Evolutionary conservation across 92 coral and sea anemone species (phyloP).

Genomic region (Isaurus tuberculatus): DNA sequence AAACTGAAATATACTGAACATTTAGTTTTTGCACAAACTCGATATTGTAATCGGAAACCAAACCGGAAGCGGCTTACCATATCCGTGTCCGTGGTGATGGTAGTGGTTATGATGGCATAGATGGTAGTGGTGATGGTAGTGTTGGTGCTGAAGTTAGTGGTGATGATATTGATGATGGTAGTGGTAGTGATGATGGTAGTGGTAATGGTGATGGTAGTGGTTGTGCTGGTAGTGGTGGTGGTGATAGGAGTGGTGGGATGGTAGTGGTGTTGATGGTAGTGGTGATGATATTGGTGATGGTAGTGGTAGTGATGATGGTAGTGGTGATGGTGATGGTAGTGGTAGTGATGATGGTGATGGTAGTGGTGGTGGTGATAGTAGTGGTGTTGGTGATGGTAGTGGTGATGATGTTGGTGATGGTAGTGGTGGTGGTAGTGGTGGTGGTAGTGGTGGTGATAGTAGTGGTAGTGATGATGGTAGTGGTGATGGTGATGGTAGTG

Average conservation of each 20-base stretch:
- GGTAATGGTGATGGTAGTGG: not conserved
- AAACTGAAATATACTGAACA: too few relatives aligned
- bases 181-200: not conserved
- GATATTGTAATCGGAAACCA: too few relatives aligned
- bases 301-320: not conserved
- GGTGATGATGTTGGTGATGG: not conserved
- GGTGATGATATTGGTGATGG: not conserved
- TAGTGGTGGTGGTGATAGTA: not conserved
- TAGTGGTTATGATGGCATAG: not conserved
- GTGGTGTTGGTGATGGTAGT: not conserved
- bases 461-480: not conserved
- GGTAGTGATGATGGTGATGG: not conserved
- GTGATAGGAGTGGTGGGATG: not conserved
- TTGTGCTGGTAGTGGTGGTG: not conserved
- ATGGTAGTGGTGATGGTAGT: not conserved
- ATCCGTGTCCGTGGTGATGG: not conserved
- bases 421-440: not conserved
- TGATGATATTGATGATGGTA: not conserved
- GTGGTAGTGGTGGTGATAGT: not conserved
- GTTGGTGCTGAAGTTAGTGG: not conserved
- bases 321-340: not conserved
- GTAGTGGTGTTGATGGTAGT: not conserved
- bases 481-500: not conserved
- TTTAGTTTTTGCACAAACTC: too few relatives aligned
- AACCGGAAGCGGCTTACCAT: too few relatives aligned